phyloP scores from a whole-genome alignment of 2,888 invertebrate species.

The Ernsta delagoae region DNA sequence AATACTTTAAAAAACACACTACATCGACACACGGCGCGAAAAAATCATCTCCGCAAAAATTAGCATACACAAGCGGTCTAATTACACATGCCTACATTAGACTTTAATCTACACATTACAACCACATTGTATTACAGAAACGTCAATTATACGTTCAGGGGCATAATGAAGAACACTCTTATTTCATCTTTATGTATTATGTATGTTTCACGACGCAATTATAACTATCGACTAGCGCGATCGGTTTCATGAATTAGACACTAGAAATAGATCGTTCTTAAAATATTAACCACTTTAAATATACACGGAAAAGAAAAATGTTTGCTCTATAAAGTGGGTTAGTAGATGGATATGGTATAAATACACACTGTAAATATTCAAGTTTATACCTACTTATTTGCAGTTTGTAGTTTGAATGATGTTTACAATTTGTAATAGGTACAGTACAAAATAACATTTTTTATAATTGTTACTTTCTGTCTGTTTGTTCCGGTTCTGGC shows the following conservation, averaged over 20 bases:
- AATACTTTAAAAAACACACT: not conserved
- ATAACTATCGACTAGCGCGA: conserved; percentile 47
- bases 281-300: conserved; percentile 44
- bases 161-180: conserved; percentile 26
- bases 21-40: not conserved
- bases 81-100: conserved; percentile 8
- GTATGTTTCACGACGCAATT: conserved; percentile 49
- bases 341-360: conserved; percentile 1
- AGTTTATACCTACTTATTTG: too few relatives aligned
- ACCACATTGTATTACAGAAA: conserved; percentile 3
- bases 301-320: conserved; percentile 24
- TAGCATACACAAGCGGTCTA: conserved; percentile 23
- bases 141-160: conserved; percentile 9
- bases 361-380: not conserved
- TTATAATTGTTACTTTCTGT: too few relatives aligned
- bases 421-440: too few relatives aligned
- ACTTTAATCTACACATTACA: not conserved
- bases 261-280: conserved; percentile 52
- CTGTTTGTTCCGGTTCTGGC: too few relatives aligned
- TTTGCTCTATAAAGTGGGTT: conserved; percentile 7
- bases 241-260: conserved; percentile 55
- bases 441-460: too few relatives aligned
- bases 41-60: not conserved
- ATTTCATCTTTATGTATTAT: conserved; percentile 29
- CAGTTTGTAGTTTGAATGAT: not conserved